Percentiles rank a stretch among this genome's conserved stretches.
Evolutionary conservation across 30 jellyfish, hydroid and myxozoan genomes (phyloP).

Genomic region (Chironex yamaguchii): DNA sequence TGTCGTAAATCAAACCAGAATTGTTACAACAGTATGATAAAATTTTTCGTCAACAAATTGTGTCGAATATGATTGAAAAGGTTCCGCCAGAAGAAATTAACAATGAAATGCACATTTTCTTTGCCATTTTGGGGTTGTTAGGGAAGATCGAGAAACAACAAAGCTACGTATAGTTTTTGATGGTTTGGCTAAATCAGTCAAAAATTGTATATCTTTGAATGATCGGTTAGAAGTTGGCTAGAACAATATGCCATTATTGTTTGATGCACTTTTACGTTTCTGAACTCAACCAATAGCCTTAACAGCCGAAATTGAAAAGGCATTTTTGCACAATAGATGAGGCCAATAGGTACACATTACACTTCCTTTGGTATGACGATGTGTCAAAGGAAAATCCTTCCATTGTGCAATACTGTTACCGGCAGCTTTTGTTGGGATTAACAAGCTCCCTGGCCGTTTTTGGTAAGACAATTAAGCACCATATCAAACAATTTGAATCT

Average conservation of each 20-base stretch:
- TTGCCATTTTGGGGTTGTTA: conserved; percentile 53
- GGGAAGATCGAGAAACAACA: conserved; percentile 43
- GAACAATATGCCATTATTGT: conserved; percentile 35
- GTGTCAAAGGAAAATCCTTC: conserved; percentile 1
- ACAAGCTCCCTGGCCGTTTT: conserved; percentile 7
- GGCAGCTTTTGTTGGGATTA: conserved; percentile 35
- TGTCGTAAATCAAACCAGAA: conserved; percentile 13
- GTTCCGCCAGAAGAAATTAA: conserved; percentile 37
- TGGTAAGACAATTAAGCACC: conserved; percentile 39
- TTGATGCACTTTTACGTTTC: conserved; percentile 62
- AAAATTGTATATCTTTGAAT: conserved; percentile 20
- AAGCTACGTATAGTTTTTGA: conserved; percentile 61
- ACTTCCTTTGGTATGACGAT: conserved; percentile 16
- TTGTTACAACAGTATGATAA: conserved; percentile 6
- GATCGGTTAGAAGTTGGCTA: conserved; percentile 45
- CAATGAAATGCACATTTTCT: conserved; percentile 26
- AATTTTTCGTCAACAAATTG: conserved; percentile 1
- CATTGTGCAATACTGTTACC: conserved; percentile 6
- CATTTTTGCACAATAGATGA: conserved; percentile 31
- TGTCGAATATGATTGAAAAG: conserved; percentile 32
- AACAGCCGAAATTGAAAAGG: conserved; percentile 62
- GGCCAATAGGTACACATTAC: background rate
- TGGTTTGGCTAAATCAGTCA: conserved; percentile 47
- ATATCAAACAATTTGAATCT: background rate
- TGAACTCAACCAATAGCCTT: conserved; percentile 49